Base-by-base conservation (phyloP, 2,888 invertebrate species). In the Saturnia japonica region DNA sequence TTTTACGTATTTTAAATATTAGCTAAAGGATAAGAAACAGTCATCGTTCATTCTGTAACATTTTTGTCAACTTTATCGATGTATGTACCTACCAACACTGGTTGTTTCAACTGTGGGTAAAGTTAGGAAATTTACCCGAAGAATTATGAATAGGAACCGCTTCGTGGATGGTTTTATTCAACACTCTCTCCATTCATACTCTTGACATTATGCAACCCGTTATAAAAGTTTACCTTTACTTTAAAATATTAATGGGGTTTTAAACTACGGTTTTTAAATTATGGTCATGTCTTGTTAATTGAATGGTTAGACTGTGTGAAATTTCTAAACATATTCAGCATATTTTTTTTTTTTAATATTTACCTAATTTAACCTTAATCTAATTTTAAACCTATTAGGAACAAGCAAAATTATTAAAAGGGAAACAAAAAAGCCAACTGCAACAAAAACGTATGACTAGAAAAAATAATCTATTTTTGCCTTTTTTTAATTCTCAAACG, bases 131-230 rank as follows among this genome's bases (percentile, higher is more conserved):
- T 71, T 66, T 68, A 68, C 68, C 54, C n/a, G n/a, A 60, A 57
- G 67, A 69, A 67, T 57, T 69, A 67, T 72, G 72, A 72, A 72
- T 70, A 57, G 67, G 62, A 25, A 40, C 16, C 47, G 62, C 22
- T 12, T 9, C 42, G 62, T 16, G 51, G n/a, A 19, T 45, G 68
- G 51, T 67, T 72, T 72, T 70, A 69, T 68, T 60, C 69, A 62
- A 60, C 45, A 68, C 42, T n/a, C 47, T 25, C 19, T 14, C 28
- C 62, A 28, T 62, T 62, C 16, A 62, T 34, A 16, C 62, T 34
- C 34, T 7, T 19, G 64, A 64, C 40, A 40, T 64, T 64, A 64
- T 40, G 64, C 40, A 64, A 34, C 40, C 40, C 40, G 64, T 64
- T 64, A 40, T 40, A 40, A 64, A 64, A 64, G 64, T 40, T 64